Evolutionary conservation across 2,888 invertebrate species (phyloP).

Genomic region (Autographa pulchrina): DNA sequence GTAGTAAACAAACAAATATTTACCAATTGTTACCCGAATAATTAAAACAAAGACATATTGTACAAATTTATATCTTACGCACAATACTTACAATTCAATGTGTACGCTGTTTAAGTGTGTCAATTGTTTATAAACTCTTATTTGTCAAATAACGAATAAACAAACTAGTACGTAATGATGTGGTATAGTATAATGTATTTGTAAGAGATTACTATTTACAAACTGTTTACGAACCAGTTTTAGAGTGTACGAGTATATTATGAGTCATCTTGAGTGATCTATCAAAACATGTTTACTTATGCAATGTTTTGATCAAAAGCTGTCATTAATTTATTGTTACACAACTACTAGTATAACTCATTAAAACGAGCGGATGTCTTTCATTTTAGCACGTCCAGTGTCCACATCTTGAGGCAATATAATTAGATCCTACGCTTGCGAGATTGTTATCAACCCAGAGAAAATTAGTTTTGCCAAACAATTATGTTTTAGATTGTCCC

Average conservation of each 20-base stretch:
- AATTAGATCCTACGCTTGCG: constrained; percentile 19
- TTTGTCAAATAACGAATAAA: too few relatives aligned
- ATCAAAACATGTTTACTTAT: neutral
- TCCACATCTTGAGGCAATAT: constrained; percentile 20
- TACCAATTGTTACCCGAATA: too few relatives aligned
- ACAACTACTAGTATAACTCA: constrained; percentile 15
- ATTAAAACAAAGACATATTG: too few relatives aligned
- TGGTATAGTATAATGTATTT: too few relatives aligned
- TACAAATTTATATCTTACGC: too few relatives aligned
- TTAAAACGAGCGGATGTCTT: constrained; percentile 26
- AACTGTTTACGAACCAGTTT: neutral
- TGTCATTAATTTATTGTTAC: constrained; percentile 26
- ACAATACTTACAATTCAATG: too few relatives aligned
- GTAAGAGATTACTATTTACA: neutral
- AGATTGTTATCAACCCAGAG: constrained; percentile 19
- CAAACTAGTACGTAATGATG: too few relatives aligned
- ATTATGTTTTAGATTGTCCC: constrained; percentile 12
- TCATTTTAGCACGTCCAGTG: constrained; percentile 38
- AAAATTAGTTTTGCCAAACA: constrained; percentile 24
- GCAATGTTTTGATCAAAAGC: constrained; percentile 16
- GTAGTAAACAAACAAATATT: too few relatives aligned
- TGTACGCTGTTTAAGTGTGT: too few relatives aligned
- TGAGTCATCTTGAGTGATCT: constrained; percentile 1
- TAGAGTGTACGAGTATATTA: neutral
- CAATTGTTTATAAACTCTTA: too few relatives aligned